A percentile compares a stretch with the other conserved stretches of the same genome.
Evolutionary conservation across 2,113 vertebrate species (phyloP).

Genomic region (Neotragus pygmaeus): DNA sequence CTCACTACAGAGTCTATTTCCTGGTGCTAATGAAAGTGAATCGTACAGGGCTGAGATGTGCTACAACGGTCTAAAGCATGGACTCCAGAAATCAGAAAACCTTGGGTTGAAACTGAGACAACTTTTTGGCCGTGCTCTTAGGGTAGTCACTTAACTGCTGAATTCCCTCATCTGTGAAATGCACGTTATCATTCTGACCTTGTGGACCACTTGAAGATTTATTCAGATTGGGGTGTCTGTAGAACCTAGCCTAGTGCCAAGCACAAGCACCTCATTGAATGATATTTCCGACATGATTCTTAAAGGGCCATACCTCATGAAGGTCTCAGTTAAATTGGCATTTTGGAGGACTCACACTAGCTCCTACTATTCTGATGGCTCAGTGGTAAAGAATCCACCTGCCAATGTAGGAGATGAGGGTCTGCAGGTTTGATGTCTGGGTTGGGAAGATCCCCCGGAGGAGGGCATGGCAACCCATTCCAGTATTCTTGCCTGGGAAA

Average conservation of each 20-base stretch:
- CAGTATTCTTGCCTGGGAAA: not conserved
- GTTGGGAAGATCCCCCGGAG: rapidly evolving
- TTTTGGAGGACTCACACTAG: not conserved
- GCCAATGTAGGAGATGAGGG: not conserved
- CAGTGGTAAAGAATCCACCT: not conserved
- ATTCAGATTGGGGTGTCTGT: not conserved
- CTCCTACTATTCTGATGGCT: not conserved
- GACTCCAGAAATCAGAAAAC: not conserved
- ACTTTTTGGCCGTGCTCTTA: rapidly evolving
- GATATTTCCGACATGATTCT: not conserved
- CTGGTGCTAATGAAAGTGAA: not conserved
- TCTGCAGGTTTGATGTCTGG: not conserved
- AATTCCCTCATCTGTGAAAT: not conserved
- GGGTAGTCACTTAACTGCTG: not conserved
- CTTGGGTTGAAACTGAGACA: not conserved
- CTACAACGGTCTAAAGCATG: rapidly evolving
- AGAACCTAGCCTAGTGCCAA: not conserved
- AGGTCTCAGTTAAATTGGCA: not conserved
- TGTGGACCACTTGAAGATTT: not conserved
- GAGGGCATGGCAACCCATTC: not conserved
- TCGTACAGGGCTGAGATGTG: not conserved
- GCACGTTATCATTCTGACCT: not conserved
- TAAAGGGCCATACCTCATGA: not conserved
- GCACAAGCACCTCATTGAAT: not conserved
- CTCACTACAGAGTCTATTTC: not conserved